A percentile compares a stretch with the other conserved stretches of the same genome.
Conservation (phyloP, 2,113 vertebrate genomes). For the Nycticebus coucang region DNA sequence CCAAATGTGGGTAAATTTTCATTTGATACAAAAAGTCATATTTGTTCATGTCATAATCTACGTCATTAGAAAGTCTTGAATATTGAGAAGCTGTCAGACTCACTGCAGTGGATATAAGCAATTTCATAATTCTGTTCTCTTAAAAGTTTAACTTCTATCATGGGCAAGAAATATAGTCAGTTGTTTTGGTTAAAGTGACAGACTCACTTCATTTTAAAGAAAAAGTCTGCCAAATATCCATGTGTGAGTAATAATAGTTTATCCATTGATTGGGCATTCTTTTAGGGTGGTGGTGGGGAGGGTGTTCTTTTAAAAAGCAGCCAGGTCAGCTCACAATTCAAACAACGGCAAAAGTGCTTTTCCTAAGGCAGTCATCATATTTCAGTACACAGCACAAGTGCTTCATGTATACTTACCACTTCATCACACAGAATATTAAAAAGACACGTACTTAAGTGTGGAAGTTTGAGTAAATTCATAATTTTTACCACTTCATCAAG, state of each 20-base stretch:
- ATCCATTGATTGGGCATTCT: neutral
- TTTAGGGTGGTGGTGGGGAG: no score
- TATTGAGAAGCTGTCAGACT: neutral
- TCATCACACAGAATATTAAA: neutral
- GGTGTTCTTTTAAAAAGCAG: neutral
- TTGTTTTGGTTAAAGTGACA: neutral
- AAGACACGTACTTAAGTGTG: neutral
- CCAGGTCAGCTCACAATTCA: neutral
- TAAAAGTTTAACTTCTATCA: neutral
- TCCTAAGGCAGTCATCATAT: neutral
- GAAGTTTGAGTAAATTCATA: neutral
- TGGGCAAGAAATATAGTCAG: neutral
- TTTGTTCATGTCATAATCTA: neutral
- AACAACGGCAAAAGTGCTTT: neutral
- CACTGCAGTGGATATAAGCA: neutral
- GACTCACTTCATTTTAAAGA: neutral
- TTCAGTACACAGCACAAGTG: neutral
- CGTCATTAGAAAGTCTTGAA: neutral
- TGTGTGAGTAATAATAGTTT: neutral
- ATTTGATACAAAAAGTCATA: neutral
- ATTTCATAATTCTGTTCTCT: neutral
- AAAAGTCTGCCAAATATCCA: neutral
- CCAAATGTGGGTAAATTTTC: neutral
- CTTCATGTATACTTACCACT: neutral
- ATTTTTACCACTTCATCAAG: neutral